Base-by-base conservation (phyloP, 2,113 vertebrate species). In the Rostratula benghalensis region DNA sequence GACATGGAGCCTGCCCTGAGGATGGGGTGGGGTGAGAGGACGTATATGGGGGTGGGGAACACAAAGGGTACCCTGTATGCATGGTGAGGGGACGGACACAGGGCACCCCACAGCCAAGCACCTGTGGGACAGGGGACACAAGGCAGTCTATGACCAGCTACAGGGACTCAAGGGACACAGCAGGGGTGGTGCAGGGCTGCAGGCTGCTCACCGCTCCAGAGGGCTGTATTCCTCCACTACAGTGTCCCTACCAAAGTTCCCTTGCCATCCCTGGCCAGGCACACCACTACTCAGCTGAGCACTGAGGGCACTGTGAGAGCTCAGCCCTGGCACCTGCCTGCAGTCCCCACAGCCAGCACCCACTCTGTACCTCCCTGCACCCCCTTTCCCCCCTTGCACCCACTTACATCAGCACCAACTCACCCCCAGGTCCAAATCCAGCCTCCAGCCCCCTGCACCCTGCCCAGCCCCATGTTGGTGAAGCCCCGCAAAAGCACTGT, bases 221-320 rank as follows among this genome's bases (percentile, higher is more conserved):
- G 13, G 48, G 46, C 60, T 43, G 48, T 3, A 7, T 70, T 59
- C n/a, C 27, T 14, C 67, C 1, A 2, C 30, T n/a, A 19, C 31
- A 28, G 12, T 31, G n/a, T 56, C 27, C 41, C 51, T 4, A 6
- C 11, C 39, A 31, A 21, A 3, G 16, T 37, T 63, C 92, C 96
- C 30, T 90, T 91, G 22, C 89, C 95, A 77, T 97, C 98, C 24
- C 95, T 65, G 7, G 96, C 94, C 89, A 98, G 96, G 93, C 98
- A 98, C 94, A 98, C 89, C 87, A 98, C 98, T 8, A 98, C 25
- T 94, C 94, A 1, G 97, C 98, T 4, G 97, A 98, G 83, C 98
- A 98, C 98, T 98, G 57, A 10, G 27, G 51, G 51, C 79, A 48
- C 20, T 8, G 3, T 3, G 10, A 28, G 14, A 28, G 14, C 45